Percentiles rank a stretch among this genome's conserved stretches.
Conservation (phyloP, 2,797 vertebrate species). For the Euthynnus affinis region DNA sequence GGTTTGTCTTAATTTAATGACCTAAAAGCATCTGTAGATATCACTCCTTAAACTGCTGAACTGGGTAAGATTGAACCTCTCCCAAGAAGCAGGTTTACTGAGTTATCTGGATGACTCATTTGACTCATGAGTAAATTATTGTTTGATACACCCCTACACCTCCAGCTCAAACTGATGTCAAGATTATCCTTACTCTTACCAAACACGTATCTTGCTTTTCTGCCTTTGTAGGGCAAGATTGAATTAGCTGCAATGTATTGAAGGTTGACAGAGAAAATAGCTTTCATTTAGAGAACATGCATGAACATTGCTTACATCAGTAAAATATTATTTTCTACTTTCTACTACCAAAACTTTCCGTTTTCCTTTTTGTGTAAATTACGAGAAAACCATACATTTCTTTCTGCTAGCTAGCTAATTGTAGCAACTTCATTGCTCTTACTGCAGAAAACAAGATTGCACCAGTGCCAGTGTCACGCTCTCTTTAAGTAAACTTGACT, state of each 20-base stretch:
- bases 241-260: neutral
- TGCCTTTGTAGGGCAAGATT: neutral
- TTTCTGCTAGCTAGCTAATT: neutral
- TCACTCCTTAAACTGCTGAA: neutral
- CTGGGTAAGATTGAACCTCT: neutral
- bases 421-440: neutral
- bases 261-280: neutral
- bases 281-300: neutral
- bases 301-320: neutral
- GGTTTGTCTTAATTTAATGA: conserved; percentile 18
- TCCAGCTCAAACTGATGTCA: conserved; percentile 19
- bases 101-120: neutral
- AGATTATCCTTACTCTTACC: neutral
- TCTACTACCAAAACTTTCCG: no score
- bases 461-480: neutral
- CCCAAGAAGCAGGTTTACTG: conserved; percentile 2
- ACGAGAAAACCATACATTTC: neutral
- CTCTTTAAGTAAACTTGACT: neutral
- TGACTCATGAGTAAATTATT: neutral
- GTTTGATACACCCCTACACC: conserved; percentile 15
- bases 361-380: no score
- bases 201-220: neutral
- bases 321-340: neutral
- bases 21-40: conserved; percentile 29
- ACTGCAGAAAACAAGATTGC: neutral